phyloP scores from a whole-genome alignment of 2,797 vertebrate species.

The Apogon talboti region DNA sequence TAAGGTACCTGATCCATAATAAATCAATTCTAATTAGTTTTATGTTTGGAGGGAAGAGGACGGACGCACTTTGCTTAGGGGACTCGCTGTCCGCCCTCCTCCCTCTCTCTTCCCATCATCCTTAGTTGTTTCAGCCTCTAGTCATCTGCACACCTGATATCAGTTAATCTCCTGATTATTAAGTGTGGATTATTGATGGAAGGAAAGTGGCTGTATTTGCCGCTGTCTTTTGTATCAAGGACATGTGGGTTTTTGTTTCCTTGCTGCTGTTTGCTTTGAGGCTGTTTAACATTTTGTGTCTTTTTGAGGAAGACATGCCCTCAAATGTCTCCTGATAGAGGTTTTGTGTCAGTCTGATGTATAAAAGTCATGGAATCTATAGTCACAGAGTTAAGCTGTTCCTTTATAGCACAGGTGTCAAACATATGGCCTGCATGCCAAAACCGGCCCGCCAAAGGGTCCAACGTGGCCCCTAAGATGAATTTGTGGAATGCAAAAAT shows the following conservation, averaged over 20 bases:
- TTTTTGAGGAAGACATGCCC: conserved; percentile 8
- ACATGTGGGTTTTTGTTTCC: conserved; percentile 37
- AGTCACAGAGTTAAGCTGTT: too few species aligned
- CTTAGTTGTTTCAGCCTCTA: conserved; percentile 52
- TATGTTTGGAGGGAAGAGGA: conserved; percentile 43
- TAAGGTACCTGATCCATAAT: conserved; percentile 95
- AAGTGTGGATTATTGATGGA: conserved; percentile 62
- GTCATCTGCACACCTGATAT: conserved; percentile 75
- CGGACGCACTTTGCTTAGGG: conserved; percentile 70
- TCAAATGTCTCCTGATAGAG: conserved; percentile 42
- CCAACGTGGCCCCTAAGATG: too few species aligned
- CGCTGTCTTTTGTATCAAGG: conserved; percentile 53
- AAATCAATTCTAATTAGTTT: conserved; percentile 98
- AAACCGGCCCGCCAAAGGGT: too few species aligned
- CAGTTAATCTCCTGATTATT: conserved; percentile 76
- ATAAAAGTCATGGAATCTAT: neutral
- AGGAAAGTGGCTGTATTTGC: conserved; percentile 31
- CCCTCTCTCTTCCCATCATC: conserved; percentile 22
- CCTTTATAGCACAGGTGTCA: too few species aligned
- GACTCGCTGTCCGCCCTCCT: conserved; percentile 38
- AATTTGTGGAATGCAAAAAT: too few species aligned
- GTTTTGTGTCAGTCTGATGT: conserved; percentile 6
- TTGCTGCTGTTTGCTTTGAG: conserved; percentile 14
- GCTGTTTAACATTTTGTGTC: conserved; percentile 10
- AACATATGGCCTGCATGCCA: too few species aligned